phyloP scores from a whole-genome alignment of 2,797 vertebrate genomes.

The Sebastes steindachneri region DNA sequence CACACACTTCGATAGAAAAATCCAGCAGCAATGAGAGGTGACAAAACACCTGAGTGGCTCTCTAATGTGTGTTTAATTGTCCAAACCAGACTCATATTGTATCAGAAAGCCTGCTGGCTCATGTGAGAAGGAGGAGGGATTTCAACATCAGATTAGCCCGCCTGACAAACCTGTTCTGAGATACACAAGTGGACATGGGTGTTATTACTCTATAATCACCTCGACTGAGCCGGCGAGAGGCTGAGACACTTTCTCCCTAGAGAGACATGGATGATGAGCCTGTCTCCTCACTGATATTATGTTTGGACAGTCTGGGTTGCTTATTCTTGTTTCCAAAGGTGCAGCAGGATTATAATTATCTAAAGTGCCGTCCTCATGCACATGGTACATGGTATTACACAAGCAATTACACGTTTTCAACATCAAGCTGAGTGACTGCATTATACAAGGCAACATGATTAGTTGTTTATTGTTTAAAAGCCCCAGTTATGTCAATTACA shows the following conservation, averaged over 20 bases:
- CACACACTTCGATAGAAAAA: conserved; percentile 8
- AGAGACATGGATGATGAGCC: conserved; percentile 37
- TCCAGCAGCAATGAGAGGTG: conserved; percentile 2
- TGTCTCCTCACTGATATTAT: conserved; percentile 20
- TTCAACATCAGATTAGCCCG: conserved; percentile 41
- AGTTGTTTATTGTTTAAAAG: background rate
- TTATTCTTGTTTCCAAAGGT: conserved; percentile 23
- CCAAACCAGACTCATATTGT: conserved; percentile 30
- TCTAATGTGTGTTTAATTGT: conserved; percentile 67
- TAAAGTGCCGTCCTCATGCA: conserved; percentile 22
- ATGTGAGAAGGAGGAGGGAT: conserved; percentile 7
- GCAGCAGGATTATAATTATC: conserved; percentile 35
- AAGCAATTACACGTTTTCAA: conserved; percentile 27
- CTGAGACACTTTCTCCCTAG: conserved; percentile 25
- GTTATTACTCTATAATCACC: conserved; percentile 66
- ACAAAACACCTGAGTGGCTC: conserved; percentile 44
- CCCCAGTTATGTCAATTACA: background rate
- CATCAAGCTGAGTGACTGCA: conserved; percentile 13
- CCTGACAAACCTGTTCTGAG: conserved; percentile 39
- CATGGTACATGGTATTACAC: background rate
- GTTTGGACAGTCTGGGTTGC: conserved; percentile 2
- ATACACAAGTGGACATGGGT: conserved; percentile 45
- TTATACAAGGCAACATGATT: conserved; percentile 5
- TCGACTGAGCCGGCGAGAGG: conserved; percentile 14
- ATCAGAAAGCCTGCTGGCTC: background rate